Evolutionary conservation across 2,888 invertebrate species (phyloP), one percentile per base, ranked within the genome.

Genomic region (Argyra leucocephala): DNA sequence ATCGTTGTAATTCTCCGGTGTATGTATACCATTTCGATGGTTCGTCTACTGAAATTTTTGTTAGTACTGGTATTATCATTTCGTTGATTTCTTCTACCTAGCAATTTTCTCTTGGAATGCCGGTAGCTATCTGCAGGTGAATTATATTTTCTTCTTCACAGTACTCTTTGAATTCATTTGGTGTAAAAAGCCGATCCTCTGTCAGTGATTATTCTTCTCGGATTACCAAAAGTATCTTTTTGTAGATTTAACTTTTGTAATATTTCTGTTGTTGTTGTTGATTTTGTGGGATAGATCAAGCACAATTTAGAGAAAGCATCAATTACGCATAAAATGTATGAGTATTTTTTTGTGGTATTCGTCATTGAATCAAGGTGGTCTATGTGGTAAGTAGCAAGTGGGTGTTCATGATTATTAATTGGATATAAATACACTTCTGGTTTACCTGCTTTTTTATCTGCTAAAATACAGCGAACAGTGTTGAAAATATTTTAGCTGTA

Each of bases 301-400:
- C 69, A 69, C 68, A 76, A 77, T 64, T 76, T 76, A 0, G 74
- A 73, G 61, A 75, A 76, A 0, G 65, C 73, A 67, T 77, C 76
- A 0, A 76, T 67, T 0, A 76, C 64, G 0, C 74, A 74, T 0
- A 78, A 69, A 1, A 78, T 72, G 57, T 78, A 69, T 59, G 75
- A 75, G 59, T 76, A 76, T n/a, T 65, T 63, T 64, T 75, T 76
- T 2, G 69, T 69, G 0, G 74, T 75, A 1, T 63, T 66, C 0
- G 71, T 67, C 66, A 76, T 61, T 1, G 75, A 76, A 1, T 76
- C 76, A 1, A 78, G 36, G 58, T 78, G 77, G 59, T 76, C 77
- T 5, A 74, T 62, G 58, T 76, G 75, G 15, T 71, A 73, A 0
- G 74, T 76, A 18, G 71, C 63, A 4, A 76, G 61, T 3, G 76